phyloP scores from a whole-genome alignment of 1,140 invertebrate species.

The Meloidogyne hapla region DNA sequence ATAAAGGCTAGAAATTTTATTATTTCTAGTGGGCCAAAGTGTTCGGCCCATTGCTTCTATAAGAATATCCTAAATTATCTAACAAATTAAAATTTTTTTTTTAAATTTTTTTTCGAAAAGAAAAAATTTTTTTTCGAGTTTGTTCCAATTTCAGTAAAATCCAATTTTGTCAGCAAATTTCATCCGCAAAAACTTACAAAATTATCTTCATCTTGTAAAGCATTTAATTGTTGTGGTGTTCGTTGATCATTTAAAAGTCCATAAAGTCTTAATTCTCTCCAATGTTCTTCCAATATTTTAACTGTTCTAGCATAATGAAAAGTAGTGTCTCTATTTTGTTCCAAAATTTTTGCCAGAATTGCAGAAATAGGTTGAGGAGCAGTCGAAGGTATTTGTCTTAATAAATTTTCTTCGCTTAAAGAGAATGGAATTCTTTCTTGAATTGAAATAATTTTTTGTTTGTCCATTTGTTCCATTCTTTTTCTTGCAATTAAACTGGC shows the following conservation, averaged over 20 bases:
- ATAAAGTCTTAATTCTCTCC: conserved; percentile 89
- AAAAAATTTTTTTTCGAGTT: no score
- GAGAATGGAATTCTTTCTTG: conserved; percentile 85
- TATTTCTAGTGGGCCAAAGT: no score
- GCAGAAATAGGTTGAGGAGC: conserved; percentile 30
- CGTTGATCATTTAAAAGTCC: conserved; percentile 84
- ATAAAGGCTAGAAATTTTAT: no score
- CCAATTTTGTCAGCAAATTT: no score
- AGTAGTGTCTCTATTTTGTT: conserved; percentile 66
- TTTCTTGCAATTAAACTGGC: conserved; percentile 76
- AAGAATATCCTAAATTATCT: no score
- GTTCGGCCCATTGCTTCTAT: no score
- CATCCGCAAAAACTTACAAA: background rate
- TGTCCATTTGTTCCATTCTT: conserved; percentile 86
- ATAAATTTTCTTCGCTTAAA: conserved; percentile 80
- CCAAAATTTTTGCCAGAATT: conserved; percentile 5
- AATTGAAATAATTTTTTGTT: conserved; percentile 80
- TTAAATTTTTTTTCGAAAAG: no score
- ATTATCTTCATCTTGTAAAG: conserved; percentile 1
- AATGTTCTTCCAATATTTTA: conserved; percentile 81
- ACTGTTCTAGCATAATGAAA: conserved; percentile 84
- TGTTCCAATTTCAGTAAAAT: no score
- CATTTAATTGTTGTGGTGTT: background rate
- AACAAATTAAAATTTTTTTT: no score
- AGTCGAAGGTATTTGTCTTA: conserved; percentile 76